Evolutionary conservation across 2,113 vertebrate genomes (phyloP), one percentile per base, ranked within the genome.

Genomic region (Chroicocephalus ridibundus): DNA sequence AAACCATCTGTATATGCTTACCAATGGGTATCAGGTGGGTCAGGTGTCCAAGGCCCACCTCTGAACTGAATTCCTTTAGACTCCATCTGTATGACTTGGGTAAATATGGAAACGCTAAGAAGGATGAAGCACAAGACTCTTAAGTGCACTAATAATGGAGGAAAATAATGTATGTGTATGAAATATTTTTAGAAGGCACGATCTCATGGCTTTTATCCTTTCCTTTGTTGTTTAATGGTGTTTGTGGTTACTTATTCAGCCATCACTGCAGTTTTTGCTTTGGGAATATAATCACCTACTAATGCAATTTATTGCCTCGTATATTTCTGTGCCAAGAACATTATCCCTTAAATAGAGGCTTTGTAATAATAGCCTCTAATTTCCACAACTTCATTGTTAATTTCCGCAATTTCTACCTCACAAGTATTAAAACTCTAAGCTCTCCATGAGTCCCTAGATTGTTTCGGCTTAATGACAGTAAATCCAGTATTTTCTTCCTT

Each of bases 261-360:
- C 86, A 93, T 76, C 91, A 31, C 65, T 91, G 77, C 61, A 93
- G 49, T 85, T 95, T 94, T 95, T 95, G 60, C 89, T 96, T 93
- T 85, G 86, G 94, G 91, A 96, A 79, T 94, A 88, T 96, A 96
- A 96, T 96, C 91, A 94, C 94, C 91, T 96, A 69, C 81, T 95
- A 96, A 93, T 88, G 74, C 89, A 91, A 76, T 97, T 97, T 97
- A 97, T 95, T 96, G 93, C 94, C 95, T 96, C 22, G 25, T 96
- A 89, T 97, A 94, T 71, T 97, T 88, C 71, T 90, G 71, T 94
- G 96, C 97, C 96, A 97, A 96, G 95, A 97, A 93, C 81, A 90
- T 95, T 97, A 95, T 96, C 93, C 86, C 78, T 91, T 96, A 96
- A 97, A 80, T 91, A 96, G 86, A 88, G 84, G 84, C 89, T 96